phyloP scores from a whole-genome alignment of 1,140 invertebrate genomes.

The Bombus sylvicola region DNA sequence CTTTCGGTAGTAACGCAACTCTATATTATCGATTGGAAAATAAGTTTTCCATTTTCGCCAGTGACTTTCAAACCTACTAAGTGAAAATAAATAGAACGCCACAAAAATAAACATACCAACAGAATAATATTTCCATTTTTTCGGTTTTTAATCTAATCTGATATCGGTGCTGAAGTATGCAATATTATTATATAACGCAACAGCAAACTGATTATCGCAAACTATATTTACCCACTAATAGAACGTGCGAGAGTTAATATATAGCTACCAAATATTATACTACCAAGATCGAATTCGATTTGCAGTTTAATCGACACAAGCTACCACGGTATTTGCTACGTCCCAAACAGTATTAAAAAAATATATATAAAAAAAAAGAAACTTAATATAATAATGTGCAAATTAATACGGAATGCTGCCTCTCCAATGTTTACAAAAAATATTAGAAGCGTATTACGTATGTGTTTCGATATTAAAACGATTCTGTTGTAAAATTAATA shows the following conservation, averaged over 20 bases:
- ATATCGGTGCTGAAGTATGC: background rate
- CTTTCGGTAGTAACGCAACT: too few relatives aligned
- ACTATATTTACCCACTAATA: background rate
- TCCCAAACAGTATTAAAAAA: background rate
- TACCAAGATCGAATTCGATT: background rate
- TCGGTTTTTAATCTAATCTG: background rate
- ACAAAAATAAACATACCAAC: background rate
- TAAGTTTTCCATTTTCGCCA: too few relatives aligned
- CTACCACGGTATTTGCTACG: background rate
- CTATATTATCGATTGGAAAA: background rate
- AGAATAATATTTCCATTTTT: background rate
- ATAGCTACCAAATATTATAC: slow-evolving; percentile 1
- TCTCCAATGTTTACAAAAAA: slow-evolving; percentile 32
- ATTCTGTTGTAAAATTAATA: background rate
- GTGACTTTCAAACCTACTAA: background rate
- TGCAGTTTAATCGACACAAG: background rate
- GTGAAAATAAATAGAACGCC: background rate
- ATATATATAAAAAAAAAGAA: background rate
- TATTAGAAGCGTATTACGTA: slow-evolving; percentile 33
- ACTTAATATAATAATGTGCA: background rate
- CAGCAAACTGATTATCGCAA: background rate
- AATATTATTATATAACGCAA: background rate
- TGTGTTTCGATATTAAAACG: background rate
- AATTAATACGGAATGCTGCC: slow-evolving; percentile 56
- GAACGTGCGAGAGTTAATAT: background rate